Evolutionary conservation across 2,113 vertebrate species (phyloP).

Genomic region (Eudyptes chrysolophus): DNA sequence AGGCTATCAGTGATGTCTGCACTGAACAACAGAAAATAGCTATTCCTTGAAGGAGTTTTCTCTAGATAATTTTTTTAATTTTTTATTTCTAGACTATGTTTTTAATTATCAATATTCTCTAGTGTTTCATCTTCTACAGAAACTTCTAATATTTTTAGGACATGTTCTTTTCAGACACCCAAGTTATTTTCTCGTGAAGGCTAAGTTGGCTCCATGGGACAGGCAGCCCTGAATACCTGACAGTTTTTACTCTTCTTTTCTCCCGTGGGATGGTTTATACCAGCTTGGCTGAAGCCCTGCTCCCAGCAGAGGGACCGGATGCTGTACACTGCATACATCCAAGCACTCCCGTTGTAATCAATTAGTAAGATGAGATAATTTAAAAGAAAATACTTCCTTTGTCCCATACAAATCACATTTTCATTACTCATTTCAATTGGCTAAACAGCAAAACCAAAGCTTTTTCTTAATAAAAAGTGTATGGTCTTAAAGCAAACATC

Average conservation of each 20-base stretch:
- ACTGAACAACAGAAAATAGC: not conserved
- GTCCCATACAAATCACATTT: not conserved
- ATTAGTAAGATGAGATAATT: conserved; percentile 13
- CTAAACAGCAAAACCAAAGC: not conserved
- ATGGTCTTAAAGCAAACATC: not conserved
- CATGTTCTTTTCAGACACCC: not conserved
- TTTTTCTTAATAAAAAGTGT: not conserved
- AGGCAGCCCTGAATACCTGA: not conserved
- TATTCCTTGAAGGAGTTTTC: not conserved
- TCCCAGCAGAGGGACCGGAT: not conserved
- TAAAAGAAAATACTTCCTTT: conserved; percentile 8
- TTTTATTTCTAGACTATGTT: not conserved
- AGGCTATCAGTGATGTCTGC: not conserved
- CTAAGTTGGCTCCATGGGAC: not conserved
- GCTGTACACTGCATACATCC: not conserved
- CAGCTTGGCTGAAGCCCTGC: not conserved
- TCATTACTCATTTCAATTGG: conserved; percentile 19
- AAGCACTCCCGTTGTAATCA: not conserved
- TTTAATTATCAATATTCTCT: not conserved
- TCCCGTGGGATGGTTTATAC: not conserved
- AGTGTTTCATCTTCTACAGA: not conserved
- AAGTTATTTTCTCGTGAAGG: not conserved
- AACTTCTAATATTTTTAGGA: not conserved
- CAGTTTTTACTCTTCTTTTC: not conserved
- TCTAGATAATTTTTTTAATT: not conserved